Evolutionary conservation across 2,888 invertebrate genomes (phyloP).

Genomic region (Hemaris fuciformis): DNA sequence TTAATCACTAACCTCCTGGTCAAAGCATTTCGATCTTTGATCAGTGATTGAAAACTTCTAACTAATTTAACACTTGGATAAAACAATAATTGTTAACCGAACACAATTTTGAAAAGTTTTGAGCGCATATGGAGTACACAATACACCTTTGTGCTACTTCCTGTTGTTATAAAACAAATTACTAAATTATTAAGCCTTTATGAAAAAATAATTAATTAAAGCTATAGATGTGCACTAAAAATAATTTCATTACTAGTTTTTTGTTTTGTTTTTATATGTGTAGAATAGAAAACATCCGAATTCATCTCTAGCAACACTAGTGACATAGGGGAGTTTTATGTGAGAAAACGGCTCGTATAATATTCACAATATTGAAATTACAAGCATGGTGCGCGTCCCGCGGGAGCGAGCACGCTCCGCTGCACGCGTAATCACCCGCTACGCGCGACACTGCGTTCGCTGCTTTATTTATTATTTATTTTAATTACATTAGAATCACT

Average conservation of each 20-base stretch:
- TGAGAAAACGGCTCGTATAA: conserved; percentile 70
- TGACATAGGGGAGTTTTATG: conserved; percentile 27
- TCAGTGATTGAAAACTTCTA: not conserved
- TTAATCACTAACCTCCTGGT: conserved; percentile 33
- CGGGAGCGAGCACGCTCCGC: conserved; percentile 44
- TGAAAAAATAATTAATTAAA: not conserved
- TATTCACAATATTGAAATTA: conserved; percentile 69
- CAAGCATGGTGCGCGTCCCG: conserved; percentile 43
- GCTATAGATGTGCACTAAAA: not conserved
- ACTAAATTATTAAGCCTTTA: not conserved
- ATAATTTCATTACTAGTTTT: not conserved
- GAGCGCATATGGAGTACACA: too few species aligned
- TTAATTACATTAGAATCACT: conserved; percentile 57
- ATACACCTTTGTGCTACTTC: not conserved
- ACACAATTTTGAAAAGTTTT: not conserved
- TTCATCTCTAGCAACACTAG: not conserved
- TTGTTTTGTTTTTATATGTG: not conserved
- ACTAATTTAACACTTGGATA: not conserved
- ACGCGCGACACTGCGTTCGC: conserved; percentile 41
- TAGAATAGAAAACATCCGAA: not conserved
- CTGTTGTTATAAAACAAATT: not conserved
- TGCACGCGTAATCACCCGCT: conserved; percentile 38
- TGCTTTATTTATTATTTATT: conserved; percentile 72
- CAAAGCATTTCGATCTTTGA: not conserved
- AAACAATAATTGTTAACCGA: not conserved